Conservation (phyloP, 2,113 vertebrate species). For the Entomyzon cyanotis region DNA sequence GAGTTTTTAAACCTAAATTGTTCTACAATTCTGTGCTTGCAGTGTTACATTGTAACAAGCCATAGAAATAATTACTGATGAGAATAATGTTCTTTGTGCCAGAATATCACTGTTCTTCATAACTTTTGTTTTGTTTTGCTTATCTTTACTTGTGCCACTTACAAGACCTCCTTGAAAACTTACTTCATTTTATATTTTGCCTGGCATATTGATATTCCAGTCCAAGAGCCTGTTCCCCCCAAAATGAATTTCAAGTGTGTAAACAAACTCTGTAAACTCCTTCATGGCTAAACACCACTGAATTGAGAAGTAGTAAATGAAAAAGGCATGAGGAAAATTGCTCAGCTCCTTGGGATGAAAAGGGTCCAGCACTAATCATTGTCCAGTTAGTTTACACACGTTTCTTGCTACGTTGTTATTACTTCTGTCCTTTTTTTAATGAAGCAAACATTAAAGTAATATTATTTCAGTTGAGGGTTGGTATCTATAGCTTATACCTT, state of each 20-base stretch:
- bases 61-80: not conserved
- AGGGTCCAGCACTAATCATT: constrained; percentile 50
- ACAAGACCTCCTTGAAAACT: not conserved
- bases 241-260: not conserved
- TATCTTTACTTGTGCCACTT: not conserved
- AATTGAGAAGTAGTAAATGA: constrained; percentile 15
- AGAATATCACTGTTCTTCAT: not conserved
- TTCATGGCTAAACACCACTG: constrained; percentile 33
- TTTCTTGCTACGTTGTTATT: constrained; percentile 65
- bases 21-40: not conserved
- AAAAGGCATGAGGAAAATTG: not conserved
- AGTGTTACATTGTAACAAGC: not conserved
- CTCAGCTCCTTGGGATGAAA: constrained; percentile 33
- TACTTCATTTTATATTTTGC: not conserved
- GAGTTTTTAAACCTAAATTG: not conserved
- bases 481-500: constrained; percentile 85
- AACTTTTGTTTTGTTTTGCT: not conserved
- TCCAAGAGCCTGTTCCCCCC: not conserved
- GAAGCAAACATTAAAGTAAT: constrained; percentile 90
- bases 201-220: not conserved
- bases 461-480: constrained; percentile 82
- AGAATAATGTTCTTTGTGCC: not conserved
- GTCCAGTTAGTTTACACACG: constrained; percentile 67
- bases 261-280: constrained; percentile 44
- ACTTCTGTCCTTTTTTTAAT: constrained; percentile 78